These are phyloP conservation scores for Drosophila incognita DNA, from an alignment of 2,888 invertebrate genomes.

Conservation along the genomic window DNA sequence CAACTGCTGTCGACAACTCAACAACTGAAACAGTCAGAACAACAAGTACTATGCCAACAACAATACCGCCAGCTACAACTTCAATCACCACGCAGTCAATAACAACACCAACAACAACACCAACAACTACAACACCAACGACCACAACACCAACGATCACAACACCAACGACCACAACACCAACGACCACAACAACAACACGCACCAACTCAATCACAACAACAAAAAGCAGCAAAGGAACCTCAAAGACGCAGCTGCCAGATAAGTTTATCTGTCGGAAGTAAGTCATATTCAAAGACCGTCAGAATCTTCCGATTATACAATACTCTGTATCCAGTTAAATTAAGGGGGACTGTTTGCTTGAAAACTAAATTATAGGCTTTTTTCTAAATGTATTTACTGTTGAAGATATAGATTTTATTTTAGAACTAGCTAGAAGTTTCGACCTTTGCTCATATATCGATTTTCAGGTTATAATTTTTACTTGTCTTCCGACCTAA, in stretches of 20 bases:
- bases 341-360: too few relatives aligned
- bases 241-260: constrained; percentile 35
- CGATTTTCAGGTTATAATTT: too few relatives aligned
- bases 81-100: constrained; percentile 3
- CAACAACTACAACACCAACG: constrained; percentile 3
- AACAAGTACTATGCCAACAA: constrained; percentile 5
- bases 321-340: background rate
- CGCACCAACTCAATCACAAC: constrained; percentile 6
- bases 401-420: background rate
- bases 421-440: background rate
- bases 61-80: background rate
- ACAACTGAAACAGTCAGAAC: constrained; percentile 7
- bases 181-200: constrained; percentile 11
- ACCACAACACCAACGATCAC: background rate
- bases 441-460: too few relatives aligned
- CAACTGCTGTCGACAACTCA: constrained; percentile 11
- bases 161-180: background rate
- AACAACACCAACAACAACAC: constrained; percentile 5
- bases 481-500: too few relatives aligned
- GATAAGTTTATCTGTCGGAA: constrained; percentile 78
- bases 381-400: too few relatives aligned
- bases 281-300: constrained; percentile 52
- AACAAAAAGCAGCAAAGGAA: constrained; percentile 13
- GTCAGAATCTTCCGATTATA: background rate
- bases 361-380: too few relatives aligned